Evolutionary conservation across 2,888 invertebrate species (phyloP).

Genomic region (Andricus quercusramuli): DNA sequence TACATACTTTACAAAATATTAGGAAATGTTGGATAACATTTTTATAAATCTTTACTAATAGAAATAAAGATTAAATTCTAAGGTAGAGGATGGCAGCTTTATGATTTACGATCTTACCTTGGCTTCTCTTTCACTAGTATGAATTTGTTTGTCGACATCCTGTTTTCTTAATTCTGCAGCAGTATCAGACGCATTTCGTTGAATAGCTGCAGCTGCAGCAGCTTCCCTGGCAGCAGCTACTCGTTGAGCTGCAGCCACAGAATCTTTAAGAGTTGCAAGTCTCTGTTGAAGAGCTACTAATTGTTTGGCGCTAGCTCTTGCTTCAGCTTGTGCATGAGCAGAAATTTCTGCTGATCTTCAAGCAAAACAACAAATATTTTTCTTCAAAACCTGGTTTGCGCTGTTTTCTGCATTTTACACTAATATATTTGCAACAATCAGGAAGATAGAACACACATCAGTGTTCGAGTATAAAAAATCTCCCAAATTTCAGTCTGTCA

Average conservation of each 20-base stretch:
- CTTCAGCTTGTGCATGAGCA: conserved; percentile 71
- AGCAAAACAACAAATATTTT: conserved; percentile 2
- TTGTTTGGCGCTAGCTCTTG: conserved; percentile 81
- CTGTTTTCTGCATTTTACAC: too few relatives aligned
- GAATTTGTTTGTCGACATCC: conserved; percentile 76
- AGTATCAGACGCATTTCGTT: conserved; percentile 85
- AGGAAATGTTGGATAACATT: too few relatives aligned
- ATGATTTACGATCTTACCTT: conserved; percentile 61
- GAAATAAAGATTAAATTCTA: too few relatives aligned
- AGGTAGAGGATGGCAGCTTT: too few relatives aligned
- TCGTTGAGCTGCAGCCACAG: conserved; percentile 86
- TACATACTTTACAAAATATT: too few relatives aligned
- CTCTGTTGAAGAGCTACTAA: conserved; percentile 83
- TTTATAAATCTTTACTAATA: too few relatives aligned
- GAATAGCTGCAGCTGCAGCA: conserved; percentile 86
- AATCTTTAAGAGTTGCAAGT: conserved; percentile 85
- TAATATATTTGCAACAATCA: too few relatives aligned
- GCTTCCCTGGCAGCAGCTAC: conserved; percentile 87
- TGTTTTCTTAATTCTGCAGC: conserved; percentile 85
- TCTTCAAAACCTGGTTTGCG: background rate
- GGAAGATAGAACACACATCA: too few relatives aligned
- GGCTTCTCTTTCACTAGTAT: conserved; percentile 73
- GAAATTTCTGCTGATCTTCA: conserved; percentile 73
- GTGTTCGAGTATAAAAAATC: too few relatives aligned
- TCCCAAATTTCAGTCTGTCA: too few relatives aligned